These are phyloP conservation scores for Zootoca vivipara DNA, from an alignment of 2,113 vertebrate genomes.

Conservation along the genomic window DNA sequence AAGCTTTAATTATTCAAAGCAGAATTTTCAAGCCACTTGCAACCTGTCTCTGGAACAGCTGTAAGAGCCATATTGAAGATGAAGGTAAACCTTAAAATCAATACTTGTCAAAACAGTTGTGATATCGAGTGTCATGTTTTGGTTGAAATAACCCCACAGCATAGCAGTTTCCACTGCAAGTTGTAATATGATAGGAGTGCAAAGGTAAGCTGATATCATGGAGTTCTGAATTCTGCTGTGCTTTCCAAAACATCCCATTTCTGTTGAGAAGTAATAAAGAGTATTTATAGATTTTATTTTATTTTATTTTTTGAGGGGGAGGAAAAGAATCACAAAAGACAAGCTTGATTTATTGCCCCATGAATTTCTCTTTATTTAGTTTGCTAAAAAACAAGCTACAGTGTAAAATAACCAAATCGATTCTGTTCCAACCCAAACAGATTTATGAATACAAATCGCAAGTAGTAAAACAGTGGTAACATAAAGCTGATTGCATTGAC, in stretches of 20 bases:
- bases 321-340: not conserved
- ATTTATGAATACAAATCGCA: not conserved
- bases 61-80: slow-evolving; percentile 5
- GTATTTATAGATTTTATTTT: slow-evolving; percentile 1
- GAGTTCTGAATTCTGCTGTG: not conserved
- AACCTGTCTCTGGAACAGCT: not conserved
- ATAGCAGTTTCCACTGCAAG: not conserved
- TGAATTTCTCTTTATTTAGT: not conserved
- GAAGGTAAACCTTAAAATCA: slow-evolving; percentile 36
- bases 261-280: not conserved
- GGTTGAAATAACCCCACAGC: slow-evolving; percentile 27
- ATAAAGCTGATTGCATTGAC: not conserved
- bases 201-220: slow-evolving; percentile 9
- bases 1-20: slow-evolving; percentile 29
- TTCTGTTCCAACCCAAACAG: not conserved
- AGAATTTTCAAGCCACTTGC: slow-evolving; percentile 15
- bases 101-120: slow-evolving; percentile 36
- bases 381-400: not conserved
- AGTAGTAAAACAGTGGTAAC: not conserved
- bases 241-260: not conserved
- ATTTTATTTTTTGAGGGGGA: not conserved
- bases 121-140: slow-evolving; percentile 27
- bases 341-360: not conserved
- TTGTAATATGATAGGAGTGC: slow-evolving; percentile 13
- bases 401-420: slow-evolving; percentile 1